Evolutionary conservation across 2,797 vertebrate genomes (phyloP), one percentile per base, ranked within the genome.

Genomic region (Lagocephalus sceleratus): DNA sequence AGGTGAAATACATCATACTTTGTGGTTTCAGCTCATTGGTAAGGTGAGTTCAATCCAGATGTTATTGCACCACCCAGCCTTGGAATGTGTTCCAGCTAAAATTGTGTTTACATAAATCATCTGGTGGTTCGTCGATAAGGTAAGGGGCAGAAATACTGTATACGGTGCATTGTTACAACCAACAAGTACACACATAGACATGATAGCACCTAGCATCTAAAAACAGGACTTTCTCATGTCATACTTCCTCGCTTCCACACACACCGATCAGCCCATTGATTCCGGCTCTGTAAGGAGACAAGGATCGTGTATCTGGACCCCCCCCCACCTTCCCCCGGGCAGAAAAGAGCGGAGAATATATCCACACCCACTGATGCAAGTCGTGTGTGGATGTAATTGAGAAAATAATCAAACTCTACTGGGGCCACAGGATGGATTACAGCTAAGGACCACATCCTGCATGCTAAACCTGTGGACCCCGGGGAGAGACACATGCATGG

Each of bases 191-290:
- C 32, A 35, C 32, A 11, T 7, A 29, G 9, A 2, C 19, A 20
- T 20, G 41, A 10, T 4, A 0, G 7, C 8, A 9, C 7, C 0
- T 70, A 47, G 44, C 23, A 6, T 57, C 19, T 44, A 26, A 59
- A 58, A 45, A 54, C 47, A 69, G 68, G 57, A 47, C 60, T 58
- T 48, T 49, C 42, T 45, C 22, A 29, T 60, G 39, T 9, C 56
- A 46, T 48, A 32, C 17, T 51, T 35, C 63, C 55, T 52, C 26
- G 20, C 6, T 48, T 4, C 19, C 47, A 26, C 49, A 55, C 49
- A 55, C 51, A 49, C n/a, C 19, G 44, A 76, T 73, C 62, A 39
- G 10, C 32, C 25, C 63, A 82, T 79, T 73, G 81, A 86, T 82
- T 75, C 49, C 38, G 54, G 66, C 47, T 62, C 51, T 20, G 47